Base-by-base conservation (phyloP, 2,888 invertebrate genomes). In the Melinopterus prodromus region DNA sequence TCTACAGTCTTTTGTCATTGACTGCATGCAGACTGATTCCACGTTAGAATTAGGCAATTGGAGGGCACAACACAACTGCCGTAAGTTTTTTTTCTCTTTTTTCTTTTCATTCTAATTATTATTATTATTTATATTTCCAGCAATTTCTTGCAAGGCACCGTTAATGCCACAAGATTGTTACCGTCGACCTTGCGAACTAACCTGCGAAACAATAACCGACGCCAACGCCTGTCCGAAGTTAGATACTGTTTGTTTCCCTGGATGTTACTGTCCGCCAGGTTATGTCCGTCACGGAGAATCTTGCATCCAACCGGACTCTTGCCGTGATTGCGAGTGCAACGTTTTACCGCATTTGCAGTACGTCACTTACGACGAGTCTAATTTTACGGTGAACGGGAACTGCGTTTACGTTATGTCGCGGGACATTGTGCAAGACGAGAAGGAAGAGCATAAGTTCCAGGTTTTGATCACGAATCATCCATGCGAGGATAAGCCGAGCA, bases 181-280 rank as follows among this genome's bases (percentile, higher is more conserved):
- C 90, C 93, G 94, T 84, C 92, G 92, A 79, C 91, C 92, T 80
- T 97, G 97, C 89, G 96, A 96, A 87, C 93, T 94, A 1, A 92
- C 94, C 0, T 98, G 98, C 87, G 91, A 93, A 72, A 92, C 92
- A 77, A 86, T 92, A 38, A 87, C 91, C 76, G 90, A 92, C 81
- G 88, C 91, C 14, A 91, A 92, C 76, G 89, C 91, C 0, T 96
- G 96, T 83, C 93, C 94, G 0, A 87, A 90, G 16, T 90, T 93
- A 82, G 91, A 92, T 15, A 93, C 94, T 69, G 91, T 92, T 72
- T 97, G 96, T 88, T 94, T 94, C 90, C 93, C 96, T 0, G 97
- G 97, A 78, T 97, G 97, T 88, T 96, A 95, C 89, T 97, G 97
- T 84, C 96, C 96, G 0, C 93, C 94, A 72, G 96, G 96, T 70